phyloP scores from a whole-genome alignment of 2,797 vertebrate genomes.

The Silurus lanzhouensis region DNA sequence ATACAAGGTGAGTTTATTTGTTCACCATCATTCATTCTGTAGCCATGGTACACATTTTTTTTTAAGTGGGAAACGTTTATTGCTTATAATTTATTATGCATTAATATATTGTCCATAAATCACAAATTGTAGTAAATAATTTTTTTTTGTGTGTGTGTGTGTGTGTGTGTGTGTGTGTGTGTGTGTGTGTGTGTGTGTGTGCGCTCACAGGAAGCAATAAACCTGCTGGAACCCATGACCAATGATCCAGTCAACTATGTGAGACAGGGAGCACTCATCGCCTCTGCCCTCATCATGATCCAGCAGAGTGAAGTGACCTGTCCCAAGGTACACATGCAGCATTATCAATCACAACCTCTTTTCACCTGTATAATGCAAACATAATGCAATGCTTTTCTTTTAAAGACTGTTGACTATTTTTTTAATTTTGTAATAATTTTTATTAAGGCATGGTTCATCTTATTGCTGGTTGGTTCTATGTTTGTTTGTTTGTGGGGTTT shows the following conservation, averaged over 20 bases:
- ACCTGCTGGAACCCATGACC: conserved; percentile 97
- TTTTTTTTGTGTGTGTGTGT: not conserved
- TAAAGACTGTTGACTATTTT: not conserved
- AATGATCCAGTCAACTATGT: conserved; percentile 99
- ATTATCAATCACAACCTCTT: too few species aligned
- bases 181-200: not conserved
- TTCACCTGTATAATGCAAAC: too few species aligned
- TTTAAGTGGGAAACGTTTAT: not conserved
- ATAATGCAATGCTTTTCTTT: too few species aligned
- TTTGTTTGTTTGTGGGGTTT: too few species aligned
- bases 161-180: not conserved
- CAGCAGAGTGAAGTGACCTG: conserved; percentile 97
- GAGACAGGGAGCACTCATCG: conserved; percentile 94
- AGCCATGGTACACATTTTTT: not conserved
- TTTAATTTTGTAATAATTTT: not conserved
- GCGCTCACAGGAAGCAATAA: conserved; percentile 90
- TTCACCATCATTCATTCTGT: not conserved
- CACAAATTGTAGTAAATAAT: not conserved
- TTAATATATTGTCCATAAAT: not conserved
- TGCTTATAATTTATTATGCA: not conserved
- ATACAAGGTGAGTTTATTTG: conserved; percentile 83
- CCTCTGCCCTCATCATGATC: conserved; percentile 97
- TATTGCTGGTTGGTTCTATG: too few species aligned
- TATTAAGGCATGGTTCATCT: not conserved
- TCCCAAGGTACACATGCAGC: conserved; percentile 83